Percentiles rank a stretch among this genome's conserved stretches.
These are phyloP conservation scores for Cyprinodon brontotheroides DNA, from an alignment of 2,113 vertebrate species.

Conservation along the genomic window DNA sequence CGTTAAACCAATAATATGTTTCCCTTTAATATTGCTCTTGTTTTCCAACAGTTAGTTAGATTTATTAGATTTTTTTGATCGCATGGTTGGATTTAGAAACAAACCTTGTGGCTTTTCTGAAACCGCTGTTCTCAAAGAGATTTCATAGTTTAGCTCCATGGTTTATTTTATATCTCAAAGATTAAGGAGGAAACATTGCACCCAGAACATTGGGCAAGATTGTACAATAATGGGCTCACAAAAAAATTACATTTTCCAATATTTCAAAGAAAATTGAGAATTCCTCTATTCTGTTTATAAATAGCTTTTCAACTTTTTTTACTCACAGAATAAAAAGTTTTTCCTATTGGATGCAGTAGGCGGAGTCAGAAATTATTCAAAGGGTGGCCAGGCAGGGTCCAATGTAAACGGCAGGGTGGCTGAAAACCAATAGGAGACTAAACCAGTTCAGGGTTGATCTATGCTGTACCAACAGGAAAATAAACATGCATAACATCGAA, in stretches of 20 bases:
- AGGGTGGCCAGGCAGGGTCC: too few species aligned
- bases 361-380: too few species aligned
- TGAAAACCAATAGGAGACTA: too few species aligned
- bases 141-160: not conserved
- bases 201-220: not conserved
- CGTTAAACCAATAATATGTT: not conserved
- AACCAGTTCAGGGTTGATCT: too few species aligned
- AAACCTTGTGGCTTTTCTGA: not conserved
- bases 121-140: not conserved
- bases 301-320: not conserved
- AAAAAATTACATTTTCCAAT: not conserved
- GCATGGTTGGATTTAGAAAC: not conserved
- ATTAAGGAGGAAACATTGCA: not conserved
- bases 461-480: too few species aligned
- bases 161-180: not conserved
- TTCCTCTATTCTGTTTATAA: too few species aligned
- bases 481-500: too few species aligned
- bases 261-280: not conserved
- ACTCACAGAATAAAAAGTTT: not conserved
- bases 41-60: not conserved
- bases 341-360: too few species aligned
- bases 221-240: not conserved
- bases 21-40: not conserved
- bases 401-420: too few species aligned
- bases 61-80: not conserved